Evolutionary conservation across 2,888 invertebrate species (phyloP).

Genomic region (Melieria omissa): DNA sequence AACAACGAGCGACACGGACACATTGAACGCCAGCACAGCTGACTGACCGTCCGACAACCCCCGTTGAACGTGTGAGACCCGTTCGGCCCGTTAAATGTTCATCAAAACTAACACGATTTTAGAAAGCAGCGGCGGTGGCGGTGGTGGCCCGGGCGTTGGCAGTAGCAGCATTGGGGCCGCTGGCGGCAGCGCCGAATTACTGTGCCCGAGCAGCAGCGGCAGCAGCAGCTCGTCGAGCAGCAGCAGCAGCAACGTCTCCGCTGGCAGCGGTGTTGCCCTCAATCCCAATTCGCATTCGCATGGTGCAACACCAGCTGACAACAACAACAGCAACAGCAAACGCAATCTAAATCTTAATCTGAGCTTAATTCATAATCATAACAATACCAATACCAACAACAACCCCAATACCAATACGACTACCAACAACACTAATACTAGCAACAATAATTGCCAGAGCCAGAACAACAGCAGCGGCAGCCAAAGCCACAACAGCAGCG

Average conservation of each 20-base stretch:
- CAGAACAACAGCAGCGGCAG: conserved; percentile 9
- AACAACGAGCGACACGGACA: neutral
- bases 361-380: conserved; percentile 51
- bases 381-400: conserved; percentile 43
- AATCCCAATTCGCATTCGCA: conserved; percentile 22
- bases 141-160: conserved; percentile 36
- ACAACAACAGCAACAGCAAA: conserved; percentile 49
- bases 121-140: conserved; percentile 46
- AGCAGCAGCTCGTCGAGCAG: conserved; percentile 49
- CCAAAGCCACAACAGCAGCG: conserved; percentile 9
- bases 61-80: conserved; percentile 16
- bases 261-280: conserved; percentile 35
- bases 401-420: conserved; percentile 46
- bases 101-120: conserved; percentile 54
- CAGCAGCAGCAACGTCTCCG: conserved; percentile 42
- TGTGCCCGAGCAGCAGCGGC: conserved; percentile 46
- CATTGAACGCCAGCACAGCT: neutral
- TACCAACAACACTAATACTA: conserved; percentile 23
- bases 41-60: conserved; percentile 17
- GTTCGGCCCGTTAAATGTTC: conserved; percentile 49
- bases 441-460: conserved; percentile 42
- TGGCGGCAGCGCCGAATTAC: conserved; percentile 44
- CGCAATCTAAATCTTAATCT: conserved; percentile 49
- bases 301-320: conserved; percentile 30
- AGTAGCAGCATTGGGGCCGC: conserved; percentile 48